phyloP scores from a whole-genome alignment of 2,113 vertebrate species.

The Hippocampus guttulatus region DNA sequence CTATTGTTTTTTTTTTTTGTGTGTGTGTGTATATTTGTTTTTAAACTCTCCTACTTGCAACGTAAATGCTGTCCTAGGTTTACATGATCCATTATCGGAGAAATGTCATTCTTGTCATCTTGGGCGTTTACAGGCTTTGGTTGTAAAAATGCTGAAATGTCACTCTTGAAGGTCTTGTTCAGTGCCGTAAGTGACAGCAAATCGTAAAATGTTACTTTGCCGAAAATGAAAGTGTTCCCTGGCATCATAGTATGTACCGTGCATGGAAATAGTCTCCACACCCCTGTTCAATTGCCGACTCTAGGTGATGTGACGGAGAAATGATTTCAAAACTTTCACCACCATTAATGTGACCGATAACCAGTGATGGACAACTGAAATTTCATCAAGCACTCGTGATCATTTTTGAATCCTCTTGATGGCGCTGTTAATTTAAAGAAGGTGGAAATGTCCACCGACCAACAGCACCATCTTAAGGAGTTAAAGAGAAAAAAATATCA shows the following conservation, averaged over 20 bases:
- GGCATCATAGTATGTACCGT: background rate
- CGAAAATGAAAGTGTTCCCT: background rate
- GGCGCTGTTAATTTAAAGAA: too few species aligned
- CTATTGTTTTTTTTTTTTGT: background rate
- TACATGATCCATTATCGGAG: conserved; percentile 10
- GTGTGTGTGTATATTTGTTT: background rate
- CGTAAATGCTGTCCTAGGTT: conserved; percentile 33
- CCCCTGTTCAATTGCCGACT: background rate
- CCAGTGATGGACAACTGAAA: too few species aligned
- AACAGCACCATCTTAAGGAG: too few species aligned
- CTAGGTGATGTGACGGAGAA: background rate
- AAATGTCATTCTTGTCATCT: conserved; percentile 25
- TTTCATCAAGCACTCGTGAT: too few species aligned
- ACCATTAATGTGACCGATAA: too few species aligned
- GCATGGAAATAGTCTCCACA: background rate
- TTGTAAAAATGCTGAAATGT: conserved; percentile 2
- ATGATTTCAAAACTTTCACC: too few species aligned
- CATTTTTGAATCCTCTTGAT: too few species aligned
- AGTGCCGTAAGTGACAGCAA: background rate
- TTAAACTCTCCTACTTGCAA: conserved; percentile 26
- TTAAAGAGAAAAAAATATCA: too few species aligned
- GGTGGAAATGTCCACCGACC: too few species aligned
- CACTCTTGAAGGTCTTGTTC: background rate
- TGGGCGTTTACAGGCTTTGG: conserved; percentile 24
- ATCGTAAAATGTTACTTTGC: background rate